These are phyloP conservation scores for Eretmocerus hayati DNA, from an alignment of 2,888 invertebrate species.

Conservation along the genomic window DNA sequence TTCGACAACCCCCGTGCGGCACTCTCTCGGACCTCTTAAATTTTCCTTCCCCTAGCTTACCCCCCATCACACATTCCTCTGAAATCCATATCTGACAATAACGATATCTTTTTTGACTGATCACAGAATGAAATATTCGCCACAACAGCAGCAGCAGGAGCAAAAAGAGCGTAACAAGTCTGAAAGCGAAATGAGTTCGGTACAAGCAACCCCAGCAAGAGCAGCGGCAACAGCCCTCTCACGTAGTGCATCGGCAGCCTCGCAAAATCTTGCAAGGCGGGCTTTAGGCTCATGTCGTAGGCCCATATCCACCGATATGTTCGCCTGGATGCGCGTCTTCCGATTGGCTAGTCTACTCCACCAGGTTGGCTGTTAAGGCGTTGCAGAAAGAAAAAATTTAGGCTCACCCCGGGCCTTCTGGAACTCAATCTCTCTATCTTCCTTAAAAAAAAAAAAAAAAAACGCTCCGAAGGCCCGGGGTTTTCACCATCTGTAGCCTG, in stretches of 20 bases:
- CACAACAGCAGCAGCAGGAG: conserved; percentile 33
- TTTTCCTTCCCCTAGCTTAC: no score
- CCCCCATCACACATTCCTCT: no score
- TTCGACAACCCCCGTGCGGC: no score
- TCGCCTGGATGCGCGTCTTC: conserved; percentile 45
- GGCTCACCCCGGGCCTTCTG: no score
- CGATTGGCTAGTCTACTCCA: conserved; percentile 41
- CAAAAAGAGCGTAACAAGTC: conserved; percentile 34
- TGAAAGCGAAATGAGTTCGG: conserved; percentile 40
- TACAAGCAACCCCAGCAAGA: conserved; percentile 35
- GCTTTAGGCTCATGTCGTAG: conserved; percentile 30
- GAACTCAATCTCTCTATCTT: neutral
- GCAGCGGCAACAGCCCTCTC: conserved; percentile 25
- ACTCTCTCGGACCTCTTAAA: no score
- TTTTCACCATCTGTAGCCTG: no score
- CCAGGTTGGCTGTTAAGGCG: conserved; percentile 42
- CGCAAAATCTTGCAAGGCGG: conserved; percentile 23
- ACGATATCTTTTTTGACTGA: no score
- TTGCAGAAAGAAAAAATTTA: no score
- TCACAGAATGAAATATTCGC: conserved; percentile 42
- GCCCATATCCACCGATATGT: conserved; percentile 38
- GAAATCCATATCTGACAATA: no score
- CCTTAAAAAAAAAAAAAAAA: no score
- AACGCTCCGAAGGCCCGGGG: no score
- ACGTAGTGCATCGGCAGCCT: conserved; percentile 29